Percentiles rank a stretch among this genome's conserved stretches.
phyloP scores from a whole-genome alignment of 2,113 vertebrate genomes.

The Hucho hucho region DNA sequence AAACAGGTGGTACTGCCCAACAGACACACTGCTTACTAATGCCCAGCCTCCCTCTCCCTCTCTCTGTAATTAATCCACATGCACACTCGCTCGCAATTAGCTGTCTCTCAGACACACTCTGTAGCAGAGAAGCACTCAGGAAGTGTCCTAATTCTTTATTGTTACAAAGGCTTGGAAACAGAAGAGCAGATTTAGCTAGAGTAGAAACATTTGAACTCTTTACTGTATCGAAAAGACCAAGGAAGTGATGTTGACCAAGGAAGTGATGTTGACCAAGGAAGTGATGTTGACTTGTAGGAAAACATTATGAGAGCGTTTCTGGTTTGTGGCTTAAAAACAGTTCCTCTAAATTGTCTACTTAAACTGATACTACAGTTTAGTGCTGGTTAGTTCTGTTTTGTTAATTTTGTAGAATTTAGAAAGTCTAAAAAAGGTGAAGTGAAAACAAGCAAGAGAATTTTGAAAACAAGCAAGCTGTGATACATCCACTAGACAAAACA shows the following conservation, averaged over 20 bases:
- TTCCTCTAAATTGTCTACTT: neutral
- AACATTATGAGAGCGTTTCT: neutral
- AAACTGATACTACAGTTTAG: neutral
- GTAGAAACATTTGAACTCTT: too few relatives aligned
- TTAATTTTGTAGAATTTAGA: neutral
- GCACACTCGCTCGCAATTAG: neutral
- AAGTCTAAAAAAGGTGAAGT: neutral
- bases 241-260: neutral
- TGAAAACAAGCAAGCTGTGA: neutral
- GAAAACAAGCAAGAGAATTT: neutral
- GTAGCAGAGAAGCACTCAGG: constrained; percentile 5
- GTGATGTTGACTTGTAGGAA: neutral
- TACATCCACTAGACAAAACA: neutral
- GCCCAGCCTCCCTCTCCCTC: neutral
- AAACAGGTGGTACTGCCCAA: constrained; percentile 17
- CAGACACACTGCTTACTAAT: constrained; percentile 37
- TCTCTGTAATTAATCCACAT: neutral
- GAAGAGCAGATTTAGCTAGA: neutral
- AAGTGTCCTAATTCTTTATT: neutral
- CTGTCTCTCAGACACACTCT: constrained; percentile 1
- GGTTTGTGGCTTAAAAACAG: neutral
- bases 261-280: too few relatives aligned
- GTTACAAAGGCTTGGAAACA: neutral
- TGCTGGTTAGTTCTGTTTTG: neutral
- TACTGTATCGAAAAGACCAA: neutral